Evolutionary conservation across 2,888 invertebrate species (phyloP).

Genomic region (Philereme transversata): DNA sequence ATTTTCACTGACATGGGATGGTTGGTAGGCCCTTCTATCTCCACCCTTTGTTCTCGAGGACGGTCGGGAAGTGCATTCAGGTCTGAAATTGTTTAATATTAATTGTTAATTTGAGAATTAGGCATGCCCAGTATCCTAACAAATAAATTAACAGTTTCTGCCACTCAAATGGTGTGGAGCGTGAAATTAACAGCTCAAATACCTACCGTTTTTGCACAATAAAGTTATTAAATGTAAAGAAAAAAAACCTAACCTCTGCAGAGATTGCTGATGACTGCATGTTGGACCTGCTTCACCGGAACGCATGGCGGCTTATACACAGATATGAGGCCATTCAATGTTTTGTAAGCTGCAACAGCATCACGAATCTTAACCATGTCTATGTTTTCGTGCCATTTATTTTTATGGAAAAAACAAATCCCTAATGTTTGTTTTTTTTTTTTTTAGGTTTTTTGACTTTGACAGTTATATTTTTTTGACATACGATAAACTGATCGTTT

Average conservation of each 20-base stretch:
- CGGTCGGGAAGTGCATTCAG: slow-evolving; percentile 87
- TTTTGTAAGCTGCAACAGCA: slow-evolving; percentile 85
- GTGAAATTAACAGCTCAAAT: too few species aligned
- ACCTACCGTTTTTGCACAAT: too few species aligned
- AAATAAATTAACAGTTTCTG: too few species aligned
- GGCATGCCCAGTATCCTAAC: too few species aligned
- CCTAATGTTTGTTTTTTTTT: too few species aligned
- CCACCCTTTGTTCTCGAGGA: slow-evolving; percentile 82
- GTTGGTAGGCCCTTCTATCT: slow-evolving; percentile 86
- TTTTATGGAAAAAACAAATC: background rate
- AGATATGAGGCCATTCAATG: slow-evolving; percentile 90
- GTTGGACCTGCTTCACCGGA: slow-evolving; percentile 78
- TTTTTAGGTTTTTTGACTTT: too few species aligned
- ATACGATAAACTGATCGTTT: too few species aligned
- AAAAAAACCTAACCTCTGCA: slow-evolving; percentile 85
- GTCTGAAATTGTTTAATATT: slow-evolving; percentile 78
- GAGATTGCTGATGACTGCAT: slow-evolving; percentile 85
- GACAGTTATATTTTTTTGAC: too few species aligned
- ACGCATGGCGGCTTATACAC: slow-evolving; percentile 90
- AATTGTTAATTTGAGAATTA: too few species aligned
- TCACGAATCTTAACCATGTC: slow-evolving; percentile 61
- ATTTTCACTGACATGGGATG: slow-evolving; percentile 83
- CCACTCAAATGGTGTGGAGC: too few species aligned
- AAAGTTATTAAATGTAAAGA: too few species aligned
- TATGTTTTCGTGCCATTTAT: background rate